These are phyloP conservation scores for Drosophila ercepeae DNA, from an alignment of 1,140 invertebrate genomes.

Conservation along the genomic window DNA sequence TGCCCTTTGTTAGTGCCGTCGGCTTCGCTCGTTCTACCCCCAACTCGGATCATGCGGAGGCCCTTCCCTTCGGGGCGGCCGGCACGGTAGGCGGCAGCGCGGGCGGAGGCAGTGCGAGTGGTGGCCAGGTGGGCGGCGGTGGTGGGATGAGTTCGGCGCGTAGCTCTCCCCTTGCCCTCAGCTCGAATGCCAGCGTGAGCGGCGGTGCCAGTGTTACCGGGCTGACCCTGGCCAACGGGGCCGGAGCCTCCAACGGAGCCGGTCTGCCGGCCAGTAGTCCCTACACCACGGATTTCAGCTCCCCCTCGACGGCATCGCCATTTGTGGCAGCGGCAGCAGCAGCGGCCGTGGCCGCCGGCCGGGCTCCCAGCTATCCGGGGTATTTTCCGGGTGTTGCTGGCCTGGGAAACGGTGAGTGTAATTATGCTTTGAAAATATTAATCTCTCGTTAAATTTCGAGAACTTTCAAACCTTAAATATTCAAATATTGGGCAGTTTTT, in stretches of 20 bases:
- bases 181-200: slow-evolving; percentile 78
- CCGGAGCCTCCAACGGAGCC: slow-evolving; percentile 70
- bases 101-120: slow-evolving; percentile 57
- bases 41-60: slow-evolving; percentile 77
- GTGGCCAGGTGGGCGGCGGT: slow-evolving; percentile 46
- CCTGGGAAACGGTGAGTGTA: slow-evolving; percentile 77
- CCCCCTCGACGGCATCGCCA: slow-evolving; percentile 73
- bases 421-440: no score
- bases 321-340: slow-evolving; percentile 75
- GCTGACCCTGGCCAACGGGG: slow-evolving; percentile 68
- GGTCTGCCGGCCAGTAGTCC: slow-evolving; percentile 78
- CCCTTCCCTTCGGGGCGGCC: slow-evolving; percentile 54
- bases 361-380: slow-evolving; percentile 75
- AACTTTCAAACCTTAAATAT: no score
- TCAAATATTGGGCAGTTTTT: no score
- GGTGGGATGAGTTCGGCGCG: slow-evolving; percentile 77
- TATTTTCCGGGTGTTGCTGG: slow-evolving; percentile 76
- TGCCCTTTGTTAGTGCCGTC: slow-evolving; percentile 74
- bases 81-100: slow-evolving; percentile 52
- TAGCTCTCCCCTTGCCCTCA: slow-evolving; percentile 79
- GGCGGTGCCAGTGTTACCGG: slow-evolving; percentile 67
- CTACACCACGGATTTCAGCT: slow-evolving; percentile 78
- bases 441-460: no score
- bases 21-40: slow-evolving; percentile 80
- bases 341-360: slow-evolving; percentile 71